Percentiles rank a stretch among this genome's conserved stretches.
These are phyloP conservation scores for Parauchenoglanis punctatus DNA, from an alignment of 2,797 vertebrate species.

Conservation along the genomic window DNA sequence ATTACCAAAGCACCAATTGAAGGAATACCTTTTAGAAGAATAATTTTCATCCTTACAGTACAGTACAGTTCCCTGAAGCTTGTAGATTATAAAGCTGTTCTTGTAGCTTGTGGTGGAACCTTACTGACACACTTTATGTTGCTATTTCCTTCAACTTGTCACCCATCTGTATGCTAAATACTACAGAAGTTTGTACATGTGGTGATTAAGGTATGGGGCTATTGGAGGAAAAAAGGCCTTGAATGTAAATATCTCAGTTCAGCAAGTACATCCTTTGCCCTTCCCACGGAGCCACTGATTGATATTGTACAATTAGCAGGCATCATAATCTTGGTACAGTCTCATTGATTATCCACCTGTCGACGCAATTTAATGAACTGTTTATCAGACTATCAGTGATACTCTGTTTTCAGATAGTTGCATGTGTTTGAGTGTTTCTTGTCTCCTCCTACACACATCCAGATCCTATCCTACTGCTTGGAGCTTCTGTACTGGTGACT, in stretches of 20 bases:
- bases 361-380: neutral
- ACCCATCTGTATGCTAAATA: no score
- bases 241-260: constrained; percentile 47
- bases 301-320: neutral
- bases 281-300: neutral
- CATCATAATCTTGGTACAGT: neutral
- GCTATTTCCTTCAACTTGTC: neutral
- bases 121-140: neutral
- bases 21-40: neutral
- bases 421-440: neutral
- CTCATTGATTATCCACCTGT: neutral
- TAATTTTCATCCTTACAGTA: neutral
- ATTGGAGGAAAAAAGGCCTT: neutral
- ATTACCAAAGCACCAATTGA: neutral
- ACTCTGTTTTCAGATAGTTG: neutral
- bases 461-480: neutral
- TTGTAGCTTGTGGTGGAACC: neutral
- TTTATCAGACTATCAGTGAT: neutral
- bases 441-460: neutral
- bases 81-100: neutral
- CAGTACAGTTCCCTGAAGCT: neutral
- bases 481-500: neutral
- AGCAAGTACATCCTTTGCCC: constrained; percentile 26
- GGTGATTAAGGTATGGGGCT: no score
- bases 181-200: no score